Evolutionary conservation across 2,113 vertebrate genomes (phyloP).

Genomic region (Symphodus melops): DNA sequence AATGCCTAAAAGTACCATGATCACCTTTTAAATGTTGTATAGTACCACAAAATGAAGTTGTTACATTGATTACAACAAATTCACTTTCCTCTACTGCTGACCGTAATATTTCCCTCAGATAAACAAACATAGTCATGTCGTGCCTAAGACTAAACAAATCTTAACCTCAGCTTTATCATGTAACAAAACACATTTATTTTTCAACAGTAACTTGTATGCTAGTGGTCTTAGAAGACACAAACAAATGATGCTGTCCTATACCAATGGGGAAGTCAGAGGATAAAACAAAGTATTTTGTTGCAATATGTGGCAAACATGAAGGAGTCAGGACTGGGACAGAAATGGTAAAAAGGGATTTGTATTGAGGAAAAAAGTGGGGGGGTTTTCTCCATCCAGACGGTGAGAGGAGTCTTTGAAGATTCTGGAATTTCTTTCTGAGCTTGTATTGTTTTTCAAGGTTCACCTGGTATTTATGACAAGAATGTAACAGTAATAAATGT

Average conservation of each 20-base stretch:
- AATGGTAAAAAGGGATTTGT: neutral
- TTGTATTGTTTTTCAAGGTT: neutral
- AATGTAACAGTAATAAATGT: neutral
- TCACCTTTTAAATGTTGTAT: too few relatives aligned
- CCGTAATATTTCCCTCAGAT: too few relatives aligned
- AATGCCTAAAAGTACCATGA: too few relatives aligned
- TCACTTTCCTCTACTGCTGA: too few relatives aligned
- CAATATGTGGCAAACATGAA: neutral
- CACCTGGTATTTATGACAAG: neutral
- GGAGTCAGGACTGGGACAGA: neutral
- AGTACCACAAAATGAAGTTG: too few relatives aligned
- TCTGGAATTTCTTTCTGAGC: neutral
- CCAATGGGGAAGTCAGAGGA: neutral
- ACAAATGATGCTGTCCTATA: neutral
- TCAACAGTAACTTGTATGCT: neutral
- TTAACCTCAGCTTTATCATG: neutral
- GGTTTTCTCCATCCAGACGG: neutral
- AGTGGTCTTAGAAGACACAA: neutral
- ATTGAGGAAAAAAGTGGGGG: neutral
- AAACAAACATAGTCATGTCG: too few relatives aligned
- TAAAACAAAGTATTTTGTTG: too few relatives aligned
- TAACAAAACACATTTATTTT: neutral
- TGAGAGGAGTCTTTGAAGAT: neutral
- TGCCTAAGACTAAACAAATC: neutral
- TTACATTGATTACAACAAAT: too few relatives aligned